Evolutionary conservation across 92 coral and sea anemone species (phyloP), one percentile per base, ranked within the genome.

Genomic region (Ricordea florida): DNA sequence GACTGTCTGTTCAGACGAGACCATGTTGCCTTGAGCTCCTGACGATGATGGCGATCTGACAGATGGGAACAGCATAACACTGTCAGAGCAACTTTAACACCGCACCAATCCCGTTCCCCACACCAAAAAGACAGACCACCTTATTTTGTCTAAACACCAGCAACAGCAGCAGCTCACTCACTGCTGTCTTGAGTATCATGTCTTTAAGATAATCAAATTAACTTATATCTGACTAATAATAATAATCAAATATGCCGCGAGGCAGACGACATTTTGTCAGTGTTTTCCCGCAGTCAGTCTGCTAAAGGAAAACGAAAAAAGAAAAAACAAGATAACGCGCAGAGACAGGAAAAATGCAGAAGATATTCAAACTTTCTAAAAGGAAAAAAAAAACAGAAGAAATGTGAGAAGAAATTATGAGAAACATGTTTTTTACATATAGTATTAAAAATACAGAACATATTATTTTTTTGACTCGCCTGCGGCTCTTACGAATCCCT

Each of bases 11-110:
- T 88, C 67, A 94, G 49, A 24, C 98, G 93, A 25, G 98, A 94
- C 98, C 98, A 94, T 0, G 98, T 92, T 33, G 98, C 97, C 52
- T 94, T 94, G 41, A 92, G 88, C 21, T 85, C 94, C 72, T 91
- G 78, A 36, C 81, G 93, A 66, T 84, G 96, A 16, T 77, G 94
- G 78, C 97, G 97, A 76, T 91, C 98, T 94, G 76, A 31, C 35
- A 60, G 16, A 62, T 4, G 14, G 26, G 26, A 30, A 15, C 4
- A 57, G 58, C 45, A 61, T 6, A 16, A 27, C 14, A 1, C 2
- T 10, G 8, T 6, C 25, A 21, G 1, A 6, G 20, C 0, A 42
- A n/a, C n/a, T n/a, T 7, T 37, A 37, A 14, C 7, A 7, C 14
- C 44, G 44, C 14, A 37, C 44, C 44, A 37, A 37, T 7, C 44